Evolutionary conservation across 2,113 vertebrate genomes (phyloP), one percentile per base, ranked within the genome.

Genomic region (Ursus arctos): DNA sequence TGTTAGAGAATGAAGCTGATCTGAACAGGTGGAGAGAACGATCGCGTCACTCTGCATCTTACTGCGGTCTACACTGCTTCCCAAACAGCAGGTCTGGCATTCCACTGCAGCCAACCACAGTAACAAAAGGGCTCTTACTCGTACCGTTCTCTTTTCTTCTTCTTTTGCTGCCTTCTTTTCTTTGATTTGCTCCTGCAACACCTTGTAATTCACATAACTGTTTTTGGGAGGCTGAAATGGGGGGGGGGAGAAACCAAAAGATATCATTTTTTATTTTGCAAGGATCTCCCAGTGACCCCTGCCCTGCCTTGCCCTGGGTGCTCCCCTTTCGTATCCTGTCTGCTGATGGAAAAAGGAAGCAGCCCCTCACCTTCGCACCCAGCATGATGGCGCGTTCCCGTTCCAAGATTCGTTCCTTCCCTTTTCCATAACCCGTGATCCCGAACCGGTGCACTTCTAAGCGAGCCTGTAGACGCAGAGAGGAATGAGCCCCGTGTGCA

Each of bases 391-490:
- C 99, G 47, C 99, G 98, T 84, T 99, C 99, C 98, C 98, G 99
- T 49, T 99, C 99, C 98, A 99, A 99, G 2, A 98, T 14, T 0
- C 99, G 99, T 97, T 99, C 99, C 55, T 99, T 99, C 92, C 99
- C 99, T 98, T 99, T 99, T 97, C 99, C 99, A 36, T 99, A 99
- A 18, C 99, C 99, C 0, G 99, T 99, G 98, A 99, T 99, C 65
- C 99, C 99, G 98, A 99, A 99, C 5, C 99, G 99, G 98, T 99
- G 99, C 69, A 99, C 99, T 98, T 99, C 99, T 95, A 99, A 97
- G 19, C 99, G 99, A 87, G 99, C 99, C 99, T 99, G 94, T 21
- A 9, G 90, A 95, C 15, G 82, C 28, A 53, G 31, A 91, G 18
- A 8, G 57, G 33, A 55, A 22, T 61, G 26, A 79, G 40, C 57